Percentiles rank a stretch among this genome's conserved stretches.
Evolutionary conservation across 2,888 invertebrate genomes (phyloP).

Genomic region (Glaucopsyche alexis): DNA sequence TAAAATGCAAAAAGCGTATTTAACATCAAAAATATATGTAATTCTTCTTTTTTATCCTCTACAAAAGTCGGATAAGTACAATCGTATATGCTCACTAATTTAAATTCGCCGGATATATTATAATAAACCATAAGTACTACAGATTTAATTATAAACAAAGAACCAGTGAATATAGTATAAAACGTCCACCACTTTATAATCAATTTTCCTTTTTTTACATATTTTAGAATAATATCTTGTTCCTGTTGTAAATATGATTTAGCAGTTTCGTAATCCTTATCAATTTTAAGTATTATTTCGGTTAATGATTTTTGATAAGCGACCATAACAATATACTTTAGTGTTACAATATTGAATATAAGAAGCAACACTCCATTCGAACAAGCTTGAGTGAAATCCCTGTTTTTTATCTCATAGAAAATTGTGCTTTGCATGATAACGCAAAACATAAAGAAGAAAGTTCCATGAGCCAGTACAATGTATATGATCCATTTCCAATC

Average conservation of each 20-base stretch:
- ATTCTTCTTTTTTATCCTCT: constrained; percentile 44
- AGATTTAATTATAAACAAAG: constrained; percentile 42
- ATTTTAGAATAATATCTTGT: constrained; percentile 42
- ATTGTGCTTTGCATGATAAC: constrained; percentile 39
- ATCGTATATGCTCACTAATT: constrained; percentile 44
- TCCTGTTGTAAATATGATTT: constrained; percentile 41
- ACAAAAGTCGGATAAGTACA: constrained; percentile 45
- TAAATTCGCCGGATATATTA: constrained; percentile 41
- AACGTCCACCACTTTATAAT: constrained; percentile 48
- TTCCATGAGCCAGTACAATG: constrained; percentile 37
- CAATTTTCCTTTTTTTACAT: constrained; percentile 40
- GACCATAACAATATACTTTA: constrained; percentile 42
- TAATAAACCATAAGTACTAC: constrained; percentile 42
- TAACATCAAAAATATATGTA: constrained; percentile 36
- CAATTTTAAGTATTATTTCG: constrained; percentile 44
- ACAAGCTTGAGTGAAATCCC: constrained; percentile 39
- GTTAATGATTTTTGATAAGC: constrained; percentile 41
- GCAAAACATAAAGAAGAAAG: constrained; percentile 32
- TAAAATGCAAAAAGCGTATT: constrained; percentile 37
- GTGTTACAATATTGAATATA: constrained; percentile 37
- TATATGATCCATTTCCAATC: constrained; percentile 41
- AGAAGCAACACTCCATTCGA: constrained; percentile 41
- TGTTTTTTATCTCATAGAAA: constrained; percentile 38
- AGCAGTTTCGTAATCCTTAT: constrained; percentile 46
- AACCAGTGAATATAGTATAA: neutral